Conservation (phyloP, 2,797 vertebrate species). For the Amblyopsis hoosieri region DNA sequence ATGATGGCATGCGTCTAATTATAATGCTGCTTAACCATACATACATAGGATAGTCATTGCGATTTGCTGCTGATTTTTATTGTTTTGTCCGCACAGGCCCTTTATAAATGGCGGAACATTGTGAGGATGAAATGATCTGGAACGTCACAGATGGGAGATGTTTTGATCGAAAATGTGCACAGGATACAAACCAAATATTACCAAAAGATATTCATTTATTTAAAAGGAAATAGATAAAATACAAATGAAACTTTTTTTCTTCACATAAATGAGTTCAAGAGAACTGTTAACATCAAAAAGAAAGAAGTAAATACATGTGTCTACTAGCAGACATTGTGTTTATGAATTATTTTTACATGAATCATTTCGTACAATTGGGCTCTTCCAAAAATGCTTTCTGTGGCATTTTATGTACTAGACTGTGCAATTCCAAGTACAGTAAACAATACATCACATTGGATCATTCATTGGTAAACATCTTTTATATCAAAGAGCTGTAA, state of each 20-base stretch:
- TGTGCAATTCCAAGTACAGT: constrained; percentile 61
- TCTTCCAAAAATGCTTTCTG: constrained; percentile 58
- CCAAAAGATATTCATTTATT: constrained; percentile 77
- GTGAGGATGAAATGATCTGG: no score
- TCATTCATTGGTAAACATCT: constrained; percentile 73
- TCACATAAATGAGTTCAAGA: constrained; percentile 68
- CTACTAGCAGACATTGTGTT: constrained; percentile 42
- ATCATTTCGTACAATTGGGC: constrained; percentile 45
- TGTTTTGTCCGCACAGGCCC: no score
- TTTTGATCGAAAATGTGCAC: no score
- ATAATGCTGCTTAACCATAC: no score
- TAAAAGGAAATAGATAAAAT: constrained; percentile 69
- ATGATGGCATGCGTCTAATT: no score
- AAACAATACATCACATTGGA: constrained; percentile 74
- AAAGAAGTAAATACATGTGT: constrained; percentile 42
- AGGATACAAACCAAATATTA: constrained; percentile 24
- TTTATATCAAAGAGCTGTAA: constrained; percentile 69
- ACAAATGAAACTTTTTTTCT: constrained; percentile 63
- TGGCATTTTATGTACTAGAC: constrained; percentile 66
- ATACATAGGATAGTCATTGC: no score
- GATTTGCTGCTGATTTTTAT: no score
- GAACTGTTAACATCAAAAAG: constrained; percentile 56
- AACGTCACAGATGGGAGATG: no score
- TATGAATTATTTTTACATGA: constrained; percentile 49
- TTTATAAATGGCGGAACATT: no score